phyloP scores from a whole-genome alignment of 2,113 vertebrate species.

The Lophotis ruficrista region DNA sequence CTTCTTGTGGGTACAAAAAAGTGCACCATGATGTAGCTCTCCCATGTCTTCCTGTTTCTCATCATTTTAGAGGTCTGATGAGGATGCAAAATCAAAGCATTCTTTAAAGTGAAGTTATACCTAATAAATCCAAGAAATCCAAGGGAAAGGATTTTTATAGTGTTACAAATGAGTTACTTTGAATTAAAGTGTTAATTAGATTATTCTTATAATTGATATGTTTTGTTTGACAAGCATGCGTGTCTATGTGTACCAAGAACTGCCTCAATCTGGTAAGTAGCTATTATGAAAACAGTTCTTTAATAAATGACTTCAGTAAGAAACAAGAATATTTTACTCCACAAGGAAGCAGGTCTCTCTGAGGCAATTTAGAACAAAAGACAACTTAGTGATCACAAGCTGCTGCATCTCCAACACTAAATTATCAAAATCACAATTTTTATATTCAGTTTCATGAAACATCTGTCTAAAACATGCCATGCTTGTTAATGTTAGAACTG shows the following conservation, averaged over 20 bases:
- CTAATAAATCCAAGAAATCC: not conserved
- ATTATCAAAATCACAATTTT: not conserved
- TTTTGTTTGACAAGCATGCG: not conserved
- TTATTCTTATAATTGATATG: not conserved
- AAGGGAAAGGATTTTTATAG: not conserved
- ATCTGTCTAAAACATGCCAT: accelerated
- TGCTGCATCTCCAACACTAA: not conserved
- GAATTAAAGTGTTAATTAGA: not conserved
- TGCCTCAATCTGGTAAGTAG: not conserved
- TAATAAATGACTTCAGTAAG: not conserved
- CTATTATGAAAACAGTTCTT: not conserved
- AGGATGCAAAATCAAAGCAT: not conserved
- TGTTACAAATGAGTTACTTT: not conserved
- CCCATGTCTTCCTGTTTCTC: not conserved
- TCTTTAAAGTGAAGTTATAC: not conserved
- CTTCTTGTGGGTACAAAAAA: not conserved
- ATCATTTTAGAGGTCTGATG: not conserved
- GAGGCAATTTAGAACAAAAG: not conserved
- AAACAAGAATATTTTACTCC: not conserved
- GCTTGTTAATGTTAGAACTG: not conserved
- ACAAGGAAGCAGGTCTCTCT: not conserved
- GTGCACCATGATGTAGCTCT: not conserved
- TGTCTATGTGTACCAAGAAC: not conserved
- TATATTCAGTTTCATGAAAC: not conserved
- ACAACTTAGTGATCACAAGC: not conserved